Percentiles rank a stretch among this genome's conserved stretches.
phyloP scores from a whole-genome alignment of 92 coral and sea anemone species.

The Porites divaricata region DNA sequence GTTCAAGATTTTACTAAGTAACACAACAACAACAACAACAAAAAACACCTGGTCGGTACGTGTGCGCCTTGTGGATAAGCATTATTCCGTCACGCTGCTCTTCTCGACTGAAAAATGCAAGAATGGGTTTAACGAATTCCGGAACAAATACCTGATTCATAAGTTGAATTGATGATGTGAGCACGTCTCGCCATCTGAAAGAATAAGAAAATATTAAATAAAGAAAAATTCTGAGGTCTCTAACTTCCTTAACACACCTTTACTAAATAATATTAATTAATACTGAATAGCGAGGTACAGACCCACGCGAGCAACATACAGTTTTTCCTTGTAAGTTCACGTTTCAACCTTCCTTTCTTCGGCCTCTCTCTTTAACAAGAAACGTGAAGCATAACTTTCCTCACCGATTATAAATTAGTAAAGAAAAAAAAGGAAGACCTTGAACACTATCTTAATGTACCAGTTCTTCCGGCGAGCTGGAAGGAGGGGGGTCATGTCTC shows the following conservation, averaged over 20 bases:
- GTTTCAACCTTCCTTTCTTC: no score
- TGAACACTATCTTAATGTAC: not conserved
- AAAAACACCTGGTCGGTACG: no score
- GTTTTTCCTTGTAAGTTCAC: no score
- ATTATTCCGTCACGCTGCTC: not conserved
- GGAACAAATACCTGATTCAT: constrained; percentile 79
- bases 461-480: not conserved
- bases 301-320: no score
- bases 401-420: no score
- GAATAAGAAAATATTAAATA: not conserved
- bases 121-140: not conserved
- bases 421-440: no score
- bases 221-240: not conserved
- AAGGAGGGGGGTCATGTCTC: not conserved
- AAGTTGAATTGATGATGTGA: constrained; percentile 85
- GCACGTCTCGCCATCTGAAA: constrained; percentile 81
- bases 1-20: not conserved
- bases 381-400: no score
- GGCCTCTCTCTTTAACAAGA: no score
- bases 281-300: no score
- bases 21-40: not conserved
- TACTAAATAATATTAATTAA: not conserved
- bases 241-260: not conserved
- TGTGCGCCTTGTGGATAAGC: no score
- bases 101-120: not conserved